Evolutionary conservation across 2,113 vertebrate species (phyloP).

Genomic region (Plotosus lineatus): DNA sequence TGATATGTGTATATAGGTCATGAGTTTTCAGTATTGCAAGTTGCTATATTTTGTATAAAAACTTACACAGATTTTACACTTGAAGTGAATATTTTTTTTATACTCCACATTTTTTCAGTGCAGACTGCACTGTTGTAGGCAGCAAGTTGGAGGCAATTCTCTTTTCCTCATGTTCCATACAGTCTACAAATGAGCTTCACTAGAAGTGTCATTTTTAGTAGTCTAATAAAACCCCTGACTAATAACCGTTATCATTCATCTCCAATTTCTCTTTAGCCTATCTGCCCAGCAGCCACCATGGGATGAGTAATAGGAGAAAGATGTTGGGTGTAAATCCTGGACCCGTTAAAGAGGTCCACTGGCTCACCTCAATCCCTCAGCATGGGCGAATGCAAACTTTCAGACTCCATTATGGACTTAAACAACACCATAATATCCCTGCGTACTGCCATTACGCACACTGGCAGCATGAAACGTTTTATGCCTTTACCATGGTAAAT

Average conservation of each 20-base stretch:
- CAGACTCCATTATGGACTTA: constrained; percentile 38
- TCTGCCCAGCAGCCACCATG: not conserved
- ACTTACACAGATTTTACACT: not conserved
- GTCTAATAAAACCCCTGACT: constrained; percentile 27
- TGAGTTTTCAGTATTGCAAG: not conserved
- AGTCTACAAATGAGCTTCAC: not conserved
- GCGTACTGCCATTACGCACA: constrained; percentile 8
- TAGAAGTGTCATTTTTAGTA: constrained; percentile 25
- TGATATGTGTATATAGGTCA: not conserved
- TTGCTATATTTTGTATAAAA: not conserved
- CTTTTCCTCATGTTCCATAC: not conserved
- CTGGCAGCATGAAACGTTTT: constrained; percentile 32
- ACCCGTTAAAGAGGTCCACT: constrained; percentile 24
- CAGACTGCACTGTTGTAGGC: not conserved
- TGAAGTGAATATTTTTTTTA: not conserved
- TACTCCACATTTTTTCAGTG: not conserved
- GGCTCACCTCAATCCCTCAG: constrained; percentile 18
- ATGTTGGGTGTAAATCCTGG: constrained; percentile 24
- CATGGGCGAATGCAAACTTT: constrained; percentile 23
- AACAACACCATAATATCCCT: constrained; percentile 40
- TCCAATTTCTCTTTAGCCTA: constrained; percentile 18
- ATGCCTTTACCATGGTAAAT: constrained; percentile 34
- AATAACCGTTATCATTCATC: constrained; percentile 27
- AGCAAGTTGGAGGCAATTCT: not conserved
- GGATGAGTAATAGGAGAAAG: constrained; percentile 37